Evolutionary conservation across 1,140 invertebrate species (phyloP).

Genomic region (Aleiodes sp.): DNA sequence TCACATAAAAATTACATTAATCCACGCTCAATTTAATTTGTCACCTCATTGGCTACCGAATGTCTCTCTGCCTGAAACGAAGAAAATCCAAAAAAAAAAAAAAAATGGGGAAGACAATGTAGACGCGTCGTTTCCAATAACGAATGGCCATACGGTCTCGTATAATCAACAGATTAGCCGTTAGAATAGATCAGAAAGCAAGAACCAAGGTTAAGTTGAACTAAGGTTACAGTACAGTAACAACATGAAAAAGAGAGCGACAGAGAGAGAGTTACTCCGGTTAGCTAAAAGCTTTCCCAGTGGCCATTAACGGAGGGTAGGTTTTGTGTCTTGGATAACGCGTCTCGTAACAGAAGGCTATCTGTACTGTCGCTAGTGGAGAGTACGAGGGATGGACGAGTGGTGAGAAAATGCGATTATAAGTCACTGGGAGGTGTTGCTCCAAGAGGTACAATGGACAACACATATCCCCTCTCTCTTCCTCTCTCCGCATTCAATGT

Average conservation of each 20-base stretch:
- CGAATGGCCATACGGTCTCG: constrained; percentile 60
- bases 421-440: constrained; percentile 63
- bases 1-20: no score
- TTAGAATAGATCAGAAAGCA: constrained; percentile 60
- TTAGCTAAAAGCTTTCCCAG: constrained; percentile 66
- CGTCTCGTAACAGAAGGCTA: constrained; percentile 27
- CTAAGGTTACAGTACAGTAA: background rate
- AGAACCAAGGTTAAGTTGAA: background rate
- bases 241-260: constrained; percentile 18
- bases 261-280: constrained; percentile 44
- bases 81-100: constrained; percentile 14
- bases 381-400: constrained; percentile 23
- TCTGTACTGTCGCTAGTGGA: background rate
- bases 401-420: constrained; percentile 66
- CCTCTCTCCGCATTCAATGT: constrained; percentile 10
- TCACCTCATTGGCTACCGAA: constrained; percentile 37
- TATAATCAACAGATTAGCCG: constrained; percentile 67
- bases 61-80: constrained; percentile 16
- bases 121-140: constrained; percentile 56
- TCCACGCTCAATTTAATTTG: constrained; percentile 38
- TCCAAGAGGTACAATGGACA: constrained; percentile 9
- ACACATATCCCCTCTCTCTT: background rate
- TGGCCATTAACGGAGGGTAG: constrained; percentile 63
- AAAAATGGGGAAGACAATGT: constrained; percentile 2
- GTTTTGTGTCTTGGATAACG: constrained; percentile 49